Percentiles rank a stretch among this genome's conserved stretches.
Conservation (phyloP, 2,797 vertebrate species). For the Brachyalestes nurse region DNA sequence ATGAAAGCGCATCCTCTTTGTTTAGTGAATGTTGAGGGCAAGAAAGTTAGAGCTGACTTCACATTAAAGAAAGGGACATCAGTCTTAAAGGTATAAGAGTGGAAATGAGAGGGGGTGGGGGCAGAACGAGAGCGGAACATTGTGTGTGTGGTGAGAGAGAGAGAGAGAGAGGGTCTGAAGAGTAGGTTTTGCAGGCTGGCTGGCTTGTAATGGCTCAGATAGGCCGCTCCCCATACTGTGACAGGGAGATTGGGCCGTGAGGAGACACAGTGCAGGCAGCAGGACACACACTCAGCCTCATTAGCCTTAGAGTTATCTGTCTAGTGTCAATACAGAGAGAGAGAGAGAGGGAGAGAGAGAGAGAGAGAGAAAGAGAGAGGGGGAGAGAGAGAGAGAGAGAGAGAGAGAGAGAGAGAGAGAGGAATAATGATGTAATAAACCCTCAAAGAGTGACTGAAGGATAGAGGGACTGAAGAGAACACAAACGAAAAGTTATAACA, state of each 20-base stretch:
- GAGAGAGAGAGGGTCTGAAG: slow-evolving; percentile 38
- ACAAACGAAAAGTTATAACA: background rate
- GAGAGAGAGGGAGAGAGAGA: slow-evolving; percentile 79
- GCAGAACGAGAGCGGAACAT: slow-evolving; percentile 45
- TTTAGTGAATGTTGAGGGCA: background rate
- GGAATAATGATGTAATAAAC: slow-evolving; percentile 27
- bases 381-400: slow-evolving; percentile 37
- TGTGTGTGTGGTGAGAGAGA: slow-evolving; percentile 7
- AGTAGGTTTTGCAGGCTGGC: slow-evolving; percentile 43
- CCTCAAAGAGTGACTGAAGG: slow-evolving; percentile 20
- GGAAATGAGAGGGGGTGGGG: background rate
- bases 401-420: slow-evolving; percentile 36
- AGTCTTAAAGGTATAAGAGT: background rate
- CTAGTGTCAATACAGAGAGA: slow-evolving; percentile 89
- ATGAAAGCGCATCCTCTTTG: background rate
- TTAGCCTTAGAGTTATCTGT: slow-evolving; percentile 90
- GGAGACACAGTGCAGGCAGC: slow-evolving; percentile 78
- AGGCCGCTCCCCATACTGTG: slow-evolving; percentile 54
- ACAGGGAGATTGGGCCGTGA: slow-evolving; percentile 72
- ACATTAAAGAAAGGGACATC: background rate
- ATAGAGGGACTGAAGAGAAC: background rate
- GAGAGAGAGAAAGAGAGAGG: slow-evolving; percentile 23
- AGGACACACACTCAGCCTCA: slow-evolving; percentile 80
- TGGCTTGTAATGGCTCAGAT: slow-evolving; percentile 58
- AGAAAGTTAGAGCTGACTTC: background rate